Evolutionary conservation across 1,140 invertebrate genomes (phyloP).

Genomic region (Sminthurides bifidus): DNA sequence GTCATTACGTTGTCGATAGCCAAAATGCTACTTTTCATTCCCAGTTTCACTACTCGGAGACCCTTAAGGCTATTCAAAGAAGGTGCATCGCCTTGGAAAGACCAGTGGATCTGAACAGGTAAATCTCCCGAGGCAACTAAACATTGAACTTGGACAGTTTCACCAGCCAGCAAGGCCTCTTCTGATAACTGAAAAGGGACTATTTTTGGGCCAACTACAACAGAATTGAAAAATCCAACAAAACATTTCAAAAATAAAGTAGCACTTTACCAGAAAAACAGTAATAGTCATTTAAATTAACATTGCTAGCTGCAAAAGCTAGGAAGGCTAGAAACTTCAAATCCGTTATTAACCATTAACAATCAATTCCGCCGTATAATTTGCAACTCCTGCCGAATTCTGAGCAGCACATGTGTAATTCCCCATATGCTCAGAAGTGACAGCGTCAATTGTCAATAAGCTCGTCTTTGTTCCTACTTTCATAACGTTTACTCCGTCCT

Average conservation of each 20-base stretch:
- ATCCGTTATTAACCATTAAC: slow-evolving; percentile 48
- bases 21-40: slow-evolving; percentile 41
- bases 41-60: slow-evolving; percentile 42
- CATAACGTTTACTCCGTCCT: slow-evolving; percentile 30
- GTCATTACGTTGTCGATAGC: slow-evolving; percentile 43
- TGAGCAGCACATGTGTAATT: slow-evolving; percentile 32
- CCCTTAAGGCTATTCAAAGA: slow-evolving; percentile 34
- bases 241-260: too few relatives aligned
- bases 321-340: not conserved
- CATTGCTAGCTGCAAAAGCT: slow-evolving; percentile 1
- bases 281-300: too few relatives aligned
- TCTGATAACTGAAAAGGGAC: slow-evolving; percentile 45
- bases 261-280: not conserved
- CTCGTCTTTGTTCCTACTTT: slow-evolving; percentile 43
- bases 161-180: slow-evolving; percentile 45
- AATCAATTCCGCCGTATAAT: slow-evolving; percentile 49
- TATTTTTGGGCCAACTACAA: slow-evolving; percentile 31
- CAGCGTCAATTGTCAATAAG: slow-evolving; percentile 61
- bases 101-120: slow-evolving; percentile 51
- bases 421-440: slow-evolving; percentile 38
- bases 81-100: slow-evolving; percentile 32
- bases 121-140: slow-evolving; percentile 48
- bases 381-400: slow-evolving; percentile 42
- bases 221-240: slow-evolving; percentile 3
- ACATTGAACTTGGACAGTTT: slow-evolving; percentile 49